These are phyloP conservation scores for Stegodyphus dumicola DNA, from an alignment of 1,140 invertebrate genomes.

Conservation along the genomic window DNA sequence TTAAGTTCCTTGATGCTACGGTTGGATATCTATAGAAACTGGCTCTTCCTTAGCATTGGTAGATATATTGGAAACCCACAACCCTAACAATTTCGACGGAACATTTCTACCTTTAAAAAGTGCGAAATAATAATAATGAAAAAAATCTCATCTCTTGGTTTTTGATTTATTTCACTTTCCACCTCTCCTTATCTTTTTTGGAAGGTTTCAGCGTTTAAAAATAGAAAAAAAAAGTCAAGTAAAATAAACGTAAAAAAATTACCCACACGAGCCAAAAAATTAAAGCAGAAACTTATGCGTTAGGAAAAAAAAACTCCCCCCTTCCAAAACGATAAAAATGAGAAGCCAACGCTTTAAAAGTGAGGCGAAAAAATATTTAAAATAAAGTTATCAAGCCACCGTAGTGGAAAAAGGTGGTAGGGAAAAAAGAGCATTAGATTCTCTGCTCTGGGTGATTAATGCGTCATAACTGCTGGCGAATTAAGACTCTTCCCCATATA, in stretches of 20 bases:
- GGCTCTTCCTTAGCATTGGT: not conserved
- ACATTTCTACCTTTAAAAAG: not conserved
- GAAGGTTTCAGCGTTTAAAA: no score
- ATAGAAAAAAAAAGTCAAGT: not conserved
- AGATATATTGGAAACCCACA: not conserved
- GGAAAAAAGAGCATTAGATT: conserved; percentile 22
- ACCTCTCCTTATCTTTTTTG: conserved; percentile 33
- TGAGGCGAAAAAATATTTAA: conserved; percentile 33
- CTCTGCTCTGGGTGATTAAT: conserved; percentile 40
- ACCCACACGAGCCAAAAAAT: conserved; percentile 25
- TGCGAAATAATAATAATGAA: not conserved
- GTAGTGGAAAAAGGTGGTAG: not conserved
- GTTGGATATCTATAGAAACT: conserved; percentile 17
- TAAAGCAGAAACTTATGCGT: conserved; percentile 43
- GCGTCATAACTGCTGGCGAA: conserved; percentile 48
- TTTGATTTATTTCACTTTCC: conserved; percentile 56
- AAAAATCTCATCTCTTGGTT: conserved; percentile 11
- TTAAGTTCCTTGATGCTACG: conserved; percentile 24
- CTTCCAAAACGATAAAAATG: conserved; percentile 48
- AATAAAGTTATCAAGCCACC: conserved; percentile 49
- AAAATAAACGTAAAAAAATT: conserved; percentile 16
- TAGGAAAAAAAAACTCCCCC: not conserved
- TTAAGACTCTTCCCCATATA: conserved; percentile 33
- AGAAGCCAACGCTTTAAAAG: conserved; percentile 6
- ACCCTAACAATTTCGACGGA: not conserved